Evolutionary conservation across 2,888 invertebrate genomes (phyloP), one percentile per base, ranked within the genome.

Genomic region (Punctoribates punctum): DNA sequence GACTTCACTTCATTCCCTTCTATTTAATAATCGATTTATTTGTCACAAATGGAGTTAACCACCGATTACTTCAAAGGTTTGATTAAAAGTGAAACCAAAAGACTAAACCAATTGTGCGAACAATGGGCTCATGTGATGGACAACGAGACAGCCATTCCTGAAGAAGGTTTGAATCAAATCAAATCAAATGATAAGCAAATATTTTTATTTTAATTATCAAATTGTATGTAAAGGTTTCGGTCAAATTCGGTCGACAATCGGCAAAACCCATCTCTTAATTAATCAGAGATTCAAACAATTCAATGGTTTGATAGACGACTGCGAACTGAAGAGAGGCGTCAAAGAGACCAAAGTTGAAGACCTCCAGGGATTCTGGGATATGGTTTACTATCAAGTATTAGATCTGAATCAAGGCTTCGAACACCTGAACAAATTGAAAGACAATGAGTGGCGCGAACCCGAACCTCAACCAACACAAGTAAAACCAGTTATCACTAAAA

Each of bases 311-410:
- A 82, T 86, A 51, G 84, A 85, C 78, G 82, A 84, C 79, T 85
- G 85, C 79, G 84, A 85, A 79, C 83, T 82, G 73, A 81, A 82
- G 20, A 80, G 79, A 17, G 85, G 85, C 1, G 84, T 84, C 77
- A 84, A 84, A 74, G 82, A 82, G 77, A 83, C 83, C 2, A 84
- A 83, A 9, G 82, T 82, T 67, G 80, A 81, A 17, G 86, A 86
- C 79, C 80, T 86, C 5, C 83, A 85, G 77, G 86, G 86, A 25
- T 86, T 85, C 81, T 85, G 85, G 85, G 86, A 86, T 73, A 85
- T 85, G 84, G 81, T 85, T 46, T 84, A 83, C 79, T 82, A 82
- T 77, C 85, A 85, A 82, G 84, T 84, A 6, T 29, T 72, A 11
- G 77, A 77, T n/a, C 9, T 77, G 23, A 25, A 75, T 17, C 23